phyloP scores from a whole-genome alignment of 2,888 invertebrate genomes.

The Acanthacorydalis orientalis region DNA sequence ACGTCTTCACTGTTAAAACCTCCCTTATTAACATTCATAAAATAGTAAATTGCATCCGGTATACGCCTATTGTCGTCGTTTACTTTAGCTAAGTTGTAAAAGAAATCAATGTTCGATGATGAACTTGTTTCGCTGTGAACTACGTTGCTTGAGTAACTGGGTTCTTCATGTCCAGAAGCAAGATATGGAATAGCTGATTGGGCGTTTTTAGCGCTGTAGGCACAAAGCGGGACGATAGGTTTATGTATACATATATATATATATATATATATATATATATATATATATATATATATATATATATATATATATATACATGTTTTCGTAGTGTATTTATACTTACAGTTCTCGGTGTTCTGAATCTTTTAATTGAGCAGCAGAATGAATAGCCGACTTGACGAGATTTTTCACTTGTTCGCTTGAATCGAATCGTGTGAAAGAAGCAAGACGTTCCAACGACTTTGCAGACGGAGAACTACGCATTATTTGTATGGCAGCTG shows the following conservation, averaged over 20 bases:
- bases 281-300: not conserved
- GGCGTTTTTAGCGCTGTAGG: slow-evolving; percentile 24
- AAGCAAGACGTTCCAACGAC: slow-evolving; percentile 54
- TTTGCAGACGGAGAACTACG: slow-evolving; percentile 37
- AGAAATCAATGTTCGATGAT: slow-evolving; percentile 27
- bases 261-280: no score
- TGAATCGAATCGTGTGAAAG: slow-evolving; percentile 44
- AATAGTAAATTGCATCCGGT: slow-evolving; percentile 28
- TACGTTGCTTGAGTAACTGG: slow-evolving; percentile 31
- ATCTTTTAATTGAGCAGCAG: slow-evolving; percentile 31
- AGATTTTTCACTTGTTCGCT: slow-evolving; percentile 45
- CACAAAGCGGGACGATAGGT: no score
- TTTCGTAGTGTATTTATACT: slow-evolving; percentile 16
- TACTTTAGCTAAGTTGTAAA: slow-evolving; percentile 26
- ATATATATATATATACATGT: not conserved
- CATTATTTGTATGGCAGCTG: slow-evolving; percentile 44
- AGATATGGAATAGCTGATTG: slow-evolving; percentile 24
- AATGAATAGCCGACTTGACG: slow-evolving; percentile 43
- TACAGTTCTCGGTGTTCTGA: slow-evolving; percentile 31
- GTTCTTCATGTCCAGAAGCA: slow-evolving; percentile 23
- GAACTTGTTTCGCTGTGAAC: slow-evolving; percentile 25
- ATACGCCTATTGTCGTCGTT: slow-evolving; percentile 37
- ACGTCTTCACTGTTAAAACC: slow-evolving; percentile 20
- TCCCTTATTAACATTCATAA: slow-evolving; percentile 17
- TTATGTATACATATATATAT: no score